These are phyloP conservation scores for Hycleus phaleratus DNA, from an alignment of 1,140 invertebrate species.

Conservation along the genomic window DNA sequence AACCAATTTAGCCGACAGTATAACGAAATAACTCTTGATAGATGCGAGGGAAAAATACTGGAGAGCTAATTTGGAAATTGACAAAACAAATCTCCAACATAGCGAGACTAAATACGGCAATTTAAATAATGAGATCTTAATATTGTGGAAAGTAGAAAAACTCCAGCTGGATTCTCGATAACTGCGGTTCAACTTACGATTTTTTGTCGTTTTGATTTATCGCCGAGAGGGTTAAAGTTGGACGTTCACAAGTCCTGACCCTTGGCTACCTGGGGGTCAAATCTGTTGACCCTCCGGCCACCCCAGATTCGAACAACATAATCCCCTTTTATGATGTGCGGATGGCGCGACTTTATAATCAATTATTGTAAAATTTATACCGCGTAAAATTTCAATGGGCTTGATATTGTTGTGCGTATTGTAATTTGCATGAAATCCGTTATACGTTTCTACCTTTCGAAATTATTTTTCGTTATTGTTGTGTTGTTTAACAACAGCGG, in stretches of 20 bases:
- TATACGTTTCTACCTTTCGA: no score
- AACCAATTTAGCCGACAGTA: no score
- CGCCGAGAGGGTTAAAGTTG: no score
- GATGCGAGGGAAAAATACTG: not conserved
- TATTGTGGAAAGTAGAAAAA: constrained; percentile 1
- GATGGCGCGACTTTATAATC: not conserved
- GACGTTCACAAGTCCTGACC: not conserved
- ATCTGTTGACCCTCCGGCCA: not conserved
- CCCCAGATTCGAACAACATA: not conserved
- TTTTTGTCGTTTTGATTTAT: no score
- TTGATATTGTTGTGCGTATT: not conserved
- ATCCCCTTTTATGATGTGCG: not conserved
- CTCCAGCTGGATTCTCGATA: no score
- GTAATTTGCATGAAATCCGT: no score
- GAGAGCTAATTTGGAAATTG: constrained; percentile 10
- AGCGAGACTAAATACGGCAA: constrained; percentile 15
- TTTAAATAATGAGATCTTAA: constrained; percentile 15
- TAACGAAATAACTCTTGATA: not conserved
- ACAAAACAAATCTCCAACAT: constrained; percentile 4
- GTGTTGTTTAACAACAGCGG: no score
- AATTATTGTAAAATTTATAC: not conserved
- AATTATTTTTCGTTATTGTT: no score
- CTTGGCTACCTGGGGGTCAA: not conserved
- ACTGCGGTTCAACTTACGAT: not conserved
- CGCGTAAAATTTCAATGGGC: constrained; percentile 10